Evolutionary conservation across 1,140 invertebrate genomes (phyloP), one percentile per base, ranked within the genome.

Genomic region (Ceratoteleas bidentatus): DNA sequence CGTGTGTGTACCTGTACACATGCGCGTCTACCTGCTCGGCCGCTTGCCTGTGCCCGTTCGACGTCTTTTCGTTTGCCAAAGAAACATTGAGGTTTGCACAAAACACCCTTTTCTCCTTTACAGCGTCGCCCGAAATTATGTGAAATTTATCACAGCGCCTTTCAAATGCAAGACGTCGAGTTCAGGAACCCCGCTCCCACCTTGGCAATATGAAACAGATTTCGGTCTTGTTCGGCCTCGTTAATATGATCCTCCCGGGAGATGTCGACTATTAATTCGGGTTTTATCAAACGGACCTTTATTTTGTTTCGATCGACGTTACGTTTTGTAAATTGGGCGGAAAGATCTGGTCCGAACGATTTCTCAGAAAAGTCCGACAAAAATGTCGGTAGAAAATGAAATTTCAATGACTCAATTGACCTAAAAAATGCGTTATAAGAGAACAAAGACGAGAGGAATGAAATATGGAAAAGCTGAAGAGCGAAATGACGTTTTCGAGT

Each of bases 1-100:
- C 70, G 81, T 68, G 65, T 77, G 75, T 72, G 75, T 83, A 76
- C 79, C 72, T 81, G 79, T 81, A 62, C 69, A 75, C 65, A 54
- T 40, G 50, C 53, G 40, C 24, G 57, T 65, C 36, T 79, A 79
- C 80, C 49, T 74, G 74, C 40, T 43, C 57, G 57, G n/a, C 52
- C 61, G 64, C 38, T 65, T 52, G 60, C 45, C 11, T 8, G 70
- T 24, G 47, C 49, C 56, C 52, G 6, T 57, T 77, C 60, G 65
- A 62, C 73, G 70, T 70, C 60, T 83, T 75, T 79, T 72, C 72
- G 65, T 83, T 78, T 79, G 54, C 75, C 45, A 47, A 70, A 78
- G 75, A 75, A 75, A 75, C 74, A 75, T 13, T 16, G 56, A 70
- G 49, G 14, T 72, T 83, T 75, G 65, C 64, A 32, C 70, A 79